phyloP scores from a whole-genome alignment of 2,113 vertebrate genomes.

The Riparia riparia region DNA sequence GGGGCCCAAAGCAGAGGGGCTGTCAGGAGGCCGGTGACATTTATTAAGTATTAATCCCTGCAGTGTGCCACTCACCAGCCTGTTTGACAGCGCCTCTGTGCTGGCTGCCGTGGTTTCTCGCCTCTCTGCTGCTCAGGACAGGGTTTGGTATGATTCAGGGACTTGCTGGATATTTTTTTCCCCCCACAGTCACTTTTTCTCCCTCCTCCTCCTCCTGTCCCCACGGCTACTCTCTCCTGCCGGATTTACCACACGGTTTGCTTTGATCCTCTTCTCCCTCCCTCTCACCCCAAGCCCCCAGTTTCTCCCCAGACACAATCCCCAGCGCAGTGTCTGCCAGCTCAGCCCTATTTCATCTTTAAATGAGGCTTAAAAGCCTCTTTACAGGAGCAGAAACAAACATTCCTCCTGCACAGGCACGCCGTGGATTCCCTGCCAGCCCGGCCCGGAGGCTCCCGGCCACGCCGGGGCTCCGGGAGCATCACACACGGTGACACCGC shows the following conservation, averaged over 20 bases:
- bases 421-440: background rate
- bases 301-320: background rate
- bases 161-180: background rate
- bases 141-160: background rate
- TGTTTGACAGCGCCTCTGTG: background rate
- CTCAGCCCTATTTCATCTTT: conserved; percentile 30
- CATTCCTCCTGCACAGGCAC: background rate
- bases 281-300: background rate
- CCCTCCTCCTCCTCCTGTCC: background rate
- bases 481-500: background rate
- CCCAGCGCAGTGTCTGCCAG: background rate
- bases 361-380: background rate
- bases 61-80: background rate
- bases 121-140: background rate
- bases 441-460: background rate
- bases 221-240: background rate
- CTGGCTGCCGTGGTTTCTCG: background rate
- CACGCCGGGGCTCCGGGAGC: background rate
- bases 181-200: background rate
- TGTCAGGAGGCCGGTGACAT: conserved; percentile 36
- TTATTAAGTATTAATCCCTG: conserved; percentile 61
- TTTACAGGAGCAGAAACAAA: background rate
- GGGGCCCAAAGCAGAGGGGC: background rate
- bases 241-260: fast-evolving
- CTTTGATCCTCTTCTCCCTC: background rate